Evolutionary conservation across 2,888 invertebrate genomes (phyloP).

Genomic region (Melieria crassipennis): DNA sequence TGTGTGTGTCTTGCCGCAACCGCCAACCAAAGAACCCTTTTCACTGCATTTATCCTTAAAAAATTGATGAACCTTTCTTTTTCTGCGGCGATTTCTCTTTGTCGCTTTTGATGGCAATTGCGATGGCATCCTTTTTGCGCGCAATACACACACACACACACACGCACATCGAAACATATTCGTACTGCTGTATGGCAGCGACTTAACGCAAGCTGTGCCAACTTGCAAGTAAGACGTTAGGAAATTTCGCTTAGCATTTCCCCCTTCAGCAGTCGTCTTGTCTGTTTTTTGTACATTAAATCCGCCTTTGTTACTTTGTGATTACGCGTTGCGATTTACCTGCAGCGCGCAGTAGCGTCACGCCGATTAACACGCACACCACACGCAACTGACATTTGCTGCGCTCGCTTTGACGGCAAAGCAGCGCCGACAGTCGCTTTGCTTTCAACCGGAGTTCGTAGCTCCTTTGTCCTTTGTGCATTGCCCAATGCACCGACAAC

Average conservation of each 20-base stretch:
- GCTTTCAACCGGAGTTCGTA: neutral
- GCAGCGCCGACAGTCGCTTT: too few species aligned
- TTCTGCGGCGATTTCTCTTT: neutral
- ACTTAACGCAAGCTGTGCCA: conserved; percentile 34
- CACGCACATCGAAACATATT: neutral
- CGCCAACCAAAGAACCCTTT: conserved; percentile 43
- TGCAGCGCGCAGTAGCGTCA: conserved; percentile 47
- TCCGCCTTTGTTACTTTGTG: conserved; percentile 54
- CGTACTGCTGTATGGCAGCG: neutral
- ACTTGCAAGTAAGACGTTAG: conserved; percentile 17
- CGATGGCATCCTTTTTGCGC: conserved; percentile 10
- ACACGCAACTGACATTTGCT: conserved; percentile 10
- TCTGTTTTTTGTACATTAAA: conserved; percentile 23
- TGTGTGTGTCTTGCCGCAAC: conserved; percentile 28
- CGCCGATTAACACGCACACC: conserved; percentile 54
- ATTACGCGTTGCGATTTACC: conserved; percentile 50
- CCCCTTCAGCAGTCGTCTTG: neutral
- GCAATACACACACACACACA: conserved; percentile 8
- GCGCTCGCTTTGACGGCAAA: neutral
- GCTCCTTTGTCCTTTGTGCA: neutral
- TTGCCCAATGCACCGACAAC: neutral
- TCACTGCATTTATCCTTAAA: conserved; percentile 36
- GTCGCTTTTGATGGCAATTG: neutral
- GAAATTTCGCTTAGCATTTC: neutral
- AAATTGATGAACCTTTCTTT: conserved; percentile 29